Evolutionary conservation across 2,888 invertebrate species (phyloP).

Genomic region (Argyra leucocephala): DNA sequence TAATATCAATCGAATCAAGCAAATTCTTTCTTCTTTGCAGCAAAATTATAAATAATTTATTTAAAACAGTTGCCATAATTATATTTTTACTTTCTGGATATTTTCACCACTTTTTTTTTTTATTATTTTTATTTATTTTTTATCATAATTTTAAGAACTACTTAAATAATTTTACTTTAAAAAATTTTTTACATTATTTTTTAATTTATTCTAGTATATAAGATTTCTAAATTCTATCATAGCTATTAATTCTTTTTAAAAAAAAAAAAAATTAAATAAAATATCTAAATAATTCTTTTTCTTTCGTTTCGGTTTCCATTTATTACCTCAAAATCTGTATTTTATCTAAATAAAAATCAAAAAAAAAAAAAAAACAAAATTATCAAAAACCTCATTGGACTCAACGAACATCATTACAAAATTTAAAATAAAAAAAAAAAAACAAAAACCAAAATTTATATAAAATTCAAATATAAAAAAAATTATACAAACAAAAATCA

Average conservation of each 20-base stretch:
- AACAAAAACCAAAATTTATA: not conserved
- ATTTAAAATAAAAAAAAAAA: not conserved
- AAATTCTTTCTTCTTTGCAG: too few relatives aligned
- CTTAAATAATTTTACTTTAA: constrained; percentile 4
- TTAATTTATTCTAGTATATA: not conserved
- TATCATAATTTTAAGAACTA: not conserved
- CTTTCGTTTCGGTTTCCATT: not conserved
- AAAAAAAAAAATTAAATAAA: not conserved
- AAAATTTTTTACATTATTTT: constrained; percentile 10
- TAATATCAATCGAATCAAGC: too few relatives aligned
- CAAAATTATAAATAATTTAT: too few relatives aligned
- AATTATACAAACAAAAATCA: not conserved
- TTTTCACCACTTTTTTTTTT: constrained; percentile 11
- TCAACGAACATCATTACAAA: not conserved
- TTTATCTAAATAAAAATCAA: not conserved
- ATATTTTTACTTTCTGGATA: too few relatives aligned
- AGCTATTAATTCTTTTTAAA: not conserved
- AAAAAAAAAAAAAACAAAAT: not conserved
- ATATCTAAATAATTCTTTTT: constrained; percentile 6
- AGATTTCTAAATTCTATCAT: not conserved
- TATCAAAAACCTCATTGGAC: not conserved
- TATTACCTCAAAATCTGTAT: not conserved
- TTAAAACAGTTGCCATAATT: too few relatives aligned
- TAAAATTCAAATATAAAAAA: not conserved
- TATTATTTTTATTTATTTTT: constrained; percentile 9